Evolutionary conservation across 2,888 invertebrate species (phyloP).

Genomic region (Apotomis turbidana): DNA sequence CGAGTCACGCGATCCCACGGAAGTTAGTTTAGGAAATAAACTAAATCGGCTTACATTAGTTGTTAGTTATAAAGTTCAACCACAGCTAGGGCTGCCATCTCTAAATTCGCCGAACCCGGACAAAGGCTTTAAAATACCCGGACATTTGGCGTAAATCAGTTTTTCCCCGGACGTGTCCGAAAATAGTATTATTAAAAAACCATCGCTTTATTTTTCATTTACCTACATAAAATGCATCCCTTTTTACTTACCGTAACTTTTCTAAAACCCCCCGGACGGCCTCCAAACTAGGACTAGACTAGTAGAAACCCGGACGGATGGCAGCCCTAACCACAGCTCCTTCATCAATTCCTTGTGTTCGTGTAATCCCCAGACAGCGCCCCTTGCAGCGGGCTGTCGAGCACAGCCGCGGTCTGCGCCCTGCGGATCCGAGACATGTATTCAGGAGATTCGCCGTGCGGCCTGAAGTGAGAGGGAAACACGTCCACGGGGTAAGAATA

Average conservation of each 20-base stretch:
- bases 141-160: too few species aligned
- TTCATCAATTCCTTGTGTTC: constrained; percentile 8
- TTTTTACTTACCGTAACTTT: neutral
- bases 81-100: too few species aligned
- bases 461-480: neutral
- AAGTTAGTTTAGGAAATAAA: too few species aligned
- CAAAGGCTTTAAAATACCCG: too few species aligned
- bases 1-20: too few species aligned
- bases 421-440: neutral
- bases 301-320: neutral
- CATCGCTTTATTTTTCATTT: too few species aligned
- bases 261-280: neutral
- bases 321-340: constrained; percentile 9
- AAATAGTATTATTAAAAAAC: too few species aligned
- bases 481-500: constrained; percentile 15
- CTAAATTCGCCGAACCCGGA: too few species aligned
- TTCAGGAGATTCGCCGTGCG: neutral
- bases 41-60: too few species aligned
- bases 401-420: constrained; percentile 6
- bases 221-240: too few species aligned
- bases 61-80: too few species aligned
- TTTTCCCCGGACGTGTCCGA: too few species aligned
- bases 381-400: neutral
- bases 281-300: neutral
- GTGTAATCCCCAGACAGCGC: neutral